A percentile compares a stretch with the other conserved stretches of the same genome.
Conservation (phyloP, 2,113 vertebrate species). For the Hippocampus guttulatus region DNA sequence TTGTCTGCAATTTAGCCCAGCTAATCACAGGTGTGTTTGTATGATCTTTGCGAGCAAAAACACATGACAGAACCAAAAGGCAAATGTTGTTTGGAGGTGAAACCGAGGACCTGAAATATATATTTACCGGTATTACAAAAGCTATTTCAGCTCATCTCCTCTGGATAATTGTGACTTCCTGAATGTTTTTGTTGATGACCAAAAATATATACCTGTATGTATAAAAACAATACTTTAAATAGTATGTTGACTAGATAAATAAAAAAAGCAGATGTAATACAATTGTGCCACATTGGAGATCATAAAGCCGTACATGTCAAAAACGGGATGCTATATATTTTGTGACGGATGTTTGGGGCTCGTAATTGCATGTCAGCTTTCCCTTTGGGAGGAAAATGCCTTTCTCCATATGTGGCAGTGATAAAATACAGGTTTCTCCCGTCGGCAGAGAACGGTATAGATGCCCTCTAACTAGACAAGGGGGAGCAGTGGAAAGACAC, state of each 20-base stretch:
- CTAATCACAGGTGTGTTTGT: conserved; percentile 62
- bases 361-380: conserved; percentile 56
- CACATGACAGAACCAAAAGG: not conserved
- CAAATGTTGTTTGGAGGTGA: not conserved
- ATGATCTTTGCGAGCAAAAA: conserved; percentile 15
- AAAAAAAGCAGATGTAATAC: conserved; percentile 20
- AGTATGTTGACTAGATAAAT: conserved; percentile 10
- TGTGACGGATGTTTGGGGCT: conserved; percentile 42
- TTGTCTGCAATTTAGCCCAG: conserved; percentile 56
- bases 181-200: not conserved
- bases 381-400: conserved; percentile 55
- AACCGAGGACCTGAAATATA: conserved; percentile 6
- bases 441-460: conserved; percentile 45
- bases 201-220: conserved; percentile 10
- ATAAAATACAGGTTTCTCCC: conserved; percentile 56
- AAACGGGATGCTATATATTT: conserved; percentile 60
- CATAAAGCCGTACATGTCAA: conserved; percentile 46
- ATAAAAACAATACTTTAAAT: not conserved
- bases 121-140: conserved; percentile 3
- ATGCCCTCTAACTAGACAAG: conserved; percentile 61
- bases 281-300: conserved; percentile 39
- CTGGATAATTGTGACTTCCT: conserved; percentile 1
- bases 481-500: conserved; percentile 39
- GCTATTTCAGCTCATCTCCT: conserved; percentile 1
- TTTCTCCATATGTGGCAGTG: conserved; percentile 49